A percentile compares a stretch with the other conserved stretches of the same genome.
These are phyloP conservation scores for Anneissia japonica DNA, from an alignment of 35 echinoderm and acorn worm species.

Conservation along the genomic window DNA sequence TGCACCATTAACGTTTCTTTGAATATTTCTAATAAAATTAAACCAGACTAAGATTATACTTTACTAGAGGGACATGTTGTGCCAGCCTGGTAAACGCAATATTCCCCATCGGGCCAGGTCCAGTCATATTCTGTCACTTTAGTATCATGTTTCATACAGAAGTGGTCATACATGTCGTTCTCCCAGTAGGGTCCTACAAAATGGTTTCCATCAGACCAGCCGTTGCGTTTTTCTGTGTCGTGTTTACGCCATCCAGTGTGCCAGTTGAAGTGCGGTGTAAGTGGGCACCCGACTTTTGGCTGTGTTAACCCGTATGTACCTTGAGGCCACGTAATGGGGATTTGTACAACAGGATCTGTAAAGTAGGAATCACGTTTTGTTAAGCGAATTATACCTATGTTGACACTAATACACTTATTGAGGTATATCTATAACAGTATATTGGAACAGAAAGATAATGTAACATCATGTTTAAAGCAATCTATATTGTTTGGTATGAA, in stretches of 20 bases:
- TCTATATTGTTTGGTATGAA: no score
- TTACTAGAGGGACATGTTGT: conserved; percentile 48
- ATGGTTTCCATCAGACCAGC: conserved; percentile 46
- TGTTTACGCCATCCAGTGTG: conserved; percentile 54
- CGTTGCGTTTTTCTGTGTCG: conserved; percentile 60
- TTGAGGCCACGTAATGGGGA: conserved; percentile 45
- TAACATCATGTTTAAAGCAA: no score
- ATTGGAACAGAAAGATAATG: no score
- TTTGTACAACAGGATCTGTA: conserved; percentile 46
- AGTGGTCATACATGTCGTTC: conserved; percentile 55
- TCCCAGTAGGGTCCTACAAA: conserved; percentile 38
- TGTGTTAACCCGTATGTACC: conserved; percentile 56
- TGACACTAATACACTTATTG: no score
- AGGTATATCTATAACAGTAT: no score
- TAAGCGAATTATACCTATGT: no score
- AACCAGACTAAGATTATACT: background rate
- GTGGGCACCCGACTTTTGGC: conserved; percentile 44
- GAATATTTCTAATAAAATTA: no score
- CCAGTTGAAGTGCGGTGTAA: conserved; percentile 38
- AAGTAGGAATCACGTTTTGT: no score
- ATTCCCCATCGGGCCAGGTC: conserved; percentile 45
- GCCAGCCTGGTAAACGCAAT: conserved; percentile 63
- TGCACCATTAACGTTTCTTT: no score
- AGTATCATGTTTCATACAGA: conserved; percentile 44
- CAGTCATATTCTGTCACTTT: conserved; percentile 21